Evolutionary conservation across 1,140 invertebrate species (phyloP).

Genomic region (Trialeurodes vaporariorum): DNA sequence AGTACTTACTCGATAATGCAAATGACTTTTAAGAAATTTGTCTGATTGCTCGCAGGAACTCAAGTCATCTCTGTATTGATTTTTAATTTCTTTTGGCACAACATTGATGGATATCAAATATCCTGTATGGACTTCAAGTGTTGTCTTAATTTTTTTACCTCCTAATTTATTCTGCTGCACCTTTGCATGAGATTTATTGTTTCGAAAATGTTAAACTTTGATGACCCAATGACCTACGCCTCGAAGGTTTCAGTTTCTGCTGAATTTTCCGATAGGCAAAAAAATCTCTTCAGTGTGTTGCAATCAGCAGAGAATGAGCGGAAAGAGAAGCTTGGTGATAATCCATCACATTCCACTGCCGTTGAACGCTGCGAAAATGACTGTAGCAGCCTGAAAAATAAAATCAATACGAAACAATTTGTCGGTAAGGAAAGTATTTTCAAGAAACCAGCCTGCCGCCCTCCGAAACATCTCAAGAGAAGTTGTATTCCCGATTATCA

Average conservation of each 20-base stretch:
- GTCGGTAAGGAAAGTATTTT: slow-evolving; percentile 63
- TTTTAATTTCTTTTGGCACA: too few relatives aligned
- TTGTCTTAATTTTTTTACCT: too few relatives aligned
- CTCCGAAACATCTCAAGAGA: slow-evolving; percentile 27
- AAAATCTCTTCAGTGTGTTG: slow-evolving; percentile 11
- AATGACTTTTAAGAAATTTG: too few relatives aligned
- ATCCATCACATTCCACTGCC: not conserved
- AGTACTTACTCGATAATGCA: too few relatives aligned
- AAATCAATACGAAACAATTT: slow-evolving; percentile 39
- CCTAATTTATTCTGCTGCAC: too few relatives aligned
- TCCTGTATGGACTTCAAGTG: too few relatives aligned
- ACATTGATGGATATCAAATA: too few relatives aligned
- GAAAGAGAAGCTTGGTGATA: slow-evolving; percentile 2
- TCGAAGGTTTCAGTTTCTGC: not conserved
- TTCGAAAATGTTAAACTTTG: not conserved
- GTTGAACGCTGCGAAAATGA: slow-evolving; percentile 1
- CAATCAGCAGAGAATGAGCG: slow-evolving; percentile 10
- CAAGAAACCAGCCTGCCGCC: slow-evolving; percentile 50
- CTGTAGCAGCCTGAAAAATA: not conserved
- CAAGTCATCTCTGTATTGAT: too few relatives aligned
- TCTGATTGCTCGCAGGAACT: too few relatives aligned
- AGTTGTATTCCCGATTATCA: slow-evolving; percentile 48
- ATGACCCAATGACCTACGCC: not conserved
- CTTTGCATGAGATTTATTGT: too few relatives aligned
- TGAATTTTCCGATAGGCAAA: not conserved